A percentile compares a stretch with the other conserved stretches of the same genome.
phyloP scores from a whole-genome alignment of 2,888 invertebrate species.

The Philereme transversata region DNA sequence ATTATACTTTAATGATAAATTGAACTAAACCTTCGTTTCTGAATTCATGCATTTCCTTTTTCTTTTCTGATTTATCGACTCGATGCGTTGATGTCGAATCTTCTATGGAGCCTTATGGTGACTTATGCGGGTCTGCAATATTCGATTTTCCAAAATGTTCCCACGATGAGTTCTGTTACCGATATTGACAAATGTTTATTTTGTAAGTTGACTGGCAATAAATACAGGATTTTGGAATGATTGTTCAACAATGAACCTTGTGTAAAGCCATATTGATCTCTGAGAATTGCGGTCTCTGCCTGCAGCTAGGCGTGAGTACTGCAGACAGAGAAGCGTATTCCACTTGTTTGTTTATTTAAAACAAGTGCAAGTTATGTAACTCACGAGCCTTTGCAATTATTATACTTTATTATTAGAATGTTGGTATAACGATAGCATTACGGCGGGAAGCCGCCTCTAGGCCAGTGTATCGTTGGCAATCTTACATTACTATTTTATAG shows the following conservation, averaged over 20 bases:
- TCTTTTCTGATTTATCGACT: conserved; percentile 37
- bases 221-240: conserved; percentile 48
- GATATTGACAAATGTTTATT: conserved; percentile 28
- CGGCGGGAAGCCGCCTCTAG: conserved; percentile 55
- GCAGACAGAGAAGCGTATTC: conserved; percentile 55
- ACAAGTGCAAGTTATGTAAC: conserved; percentile 64
- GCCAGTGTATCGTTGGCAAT: conserved; percentile 82
- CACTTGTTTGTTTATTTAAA: conserved; percentile 71
- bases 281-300: conserved; percentile 60
- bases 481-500: conserved; percentile 75
- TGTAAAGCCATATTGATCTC: conserved; percentile 80
- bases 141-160: conserved; percentile 27
- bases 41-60: conserved; percentile 39
- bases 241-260: conserved; percentile 63
- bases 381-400: conserved; percentile 70
- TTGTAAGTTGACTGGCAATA: conserved; percentile 66
- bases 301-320: conserved; percentile 34
- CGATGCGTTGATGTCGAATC: conserved; percentile 45
- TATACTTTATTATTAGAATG: conserved; percentile 59
- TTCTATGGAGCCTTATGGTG: conserved; percentile 37
- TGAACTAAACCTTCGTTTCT: conserved; percentile 48
- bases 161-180: conserved; percentile 23
- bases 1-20: conserved; percentile 66
- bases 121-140: conserved; percentile 36
- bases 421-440: conserved; percentile 58